Evolutionary conservation across 2,797 vertebrate genomes (phyloP).

Genomic region (Pogoniulus pusillus): DNA sequence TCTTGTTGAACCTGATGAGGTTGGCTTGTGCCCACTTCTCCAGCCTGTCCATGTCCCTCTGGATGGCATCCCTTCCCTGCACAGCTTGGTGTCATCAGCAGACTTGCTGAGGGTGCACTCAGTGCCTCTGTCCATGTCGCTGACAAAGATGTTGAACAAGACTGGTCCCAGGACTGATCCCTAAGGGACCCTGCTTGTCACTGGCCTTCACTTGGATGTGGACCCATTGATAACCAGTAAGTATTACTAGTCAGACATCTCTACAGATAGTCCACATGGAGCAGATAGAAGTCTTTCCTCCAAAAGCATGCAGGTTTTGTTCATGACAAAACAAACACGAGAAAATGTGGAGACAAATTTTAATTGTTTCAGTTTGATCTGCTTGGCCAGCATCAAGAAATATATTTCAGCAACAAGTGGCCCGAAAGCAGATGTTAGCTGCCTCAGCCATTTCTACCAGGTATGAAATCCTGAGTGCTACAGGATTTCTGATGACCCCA

Average conservation of each 20-base stretch:
- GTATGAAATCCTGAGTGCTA: background rate
- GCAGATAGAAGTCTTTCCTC: background rate
- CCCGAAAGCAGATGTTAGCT: background rate
- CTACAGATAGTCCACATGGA: fast-evolving
- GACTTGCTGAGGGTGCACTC: no score
- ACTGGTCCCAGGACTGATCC: no score
- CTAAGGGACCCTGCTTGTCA: no score
- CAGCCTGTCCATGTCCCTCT: no score
- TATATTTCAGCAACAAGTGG: background rate
- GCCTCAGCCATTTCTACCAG: background rate
- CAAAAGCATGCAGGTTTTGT: background rate
- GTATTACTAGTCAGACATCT: fast-evolving
- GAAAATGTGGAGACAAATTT: background rate
- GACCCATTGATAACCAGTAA: no score
- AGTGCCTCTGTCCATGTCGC: no score
- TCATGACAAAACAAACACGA: background rate
- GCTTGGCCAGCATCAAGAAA: background rate
- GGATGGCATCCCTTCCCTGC: no score
- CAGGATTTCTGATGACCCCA: background rate
- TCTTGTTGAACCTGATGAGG: no score
- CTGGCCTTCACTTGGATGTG: no score
- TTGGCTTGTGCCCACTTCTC: no score
- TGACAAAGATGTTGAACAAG: no score
- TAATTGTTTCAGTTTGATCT: background rate
- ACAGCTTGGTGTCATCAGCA: no score